Evolutionary conservation across 1,140 invertebrate species (phyloP), one percentile per base, ranked within the genome.

Genomic region (Caligus rogercresseyi): DNA sequence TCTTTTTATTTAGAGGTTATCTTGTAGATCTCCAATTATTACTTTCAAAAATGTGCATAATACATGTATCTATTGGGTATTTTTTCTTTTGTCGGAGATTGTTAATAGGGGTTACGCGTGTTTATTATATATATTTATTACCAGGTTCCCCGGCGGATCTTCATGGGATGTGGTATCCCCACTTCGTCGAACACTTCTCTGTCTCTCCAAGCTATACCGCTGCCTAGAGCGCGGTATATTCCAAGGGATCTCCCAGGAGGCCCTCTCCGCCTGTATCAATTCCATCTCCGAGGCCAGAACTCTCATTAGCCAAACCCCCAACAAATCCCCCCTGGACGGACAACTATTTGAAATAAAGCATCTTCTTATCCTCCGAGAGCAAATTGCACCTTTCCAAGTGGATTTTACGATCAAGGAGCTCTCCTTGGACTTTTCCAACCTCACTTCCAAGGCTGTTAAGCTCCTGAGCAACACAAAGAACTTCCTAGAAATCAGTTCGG

Each of bases 161-260:
- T 7, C 95, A 98, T 75, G 95, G 94, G 0, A 95, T 98, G 91
- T 99, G 95, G 95, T 98, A 97, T 76, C 95, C 95, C 94, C 89
- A 0, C 90, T 98, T 0, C 78, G 94, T 15, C 76, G 95, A 56
- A 95, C 94, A 0, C 73, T 99, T 7, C 86, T 97, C 21, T 97
- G 92, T 69, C 74, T 98, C 1, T 96, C 92, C 0, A 84, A 96
- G 66, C 76, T 98, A 0, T 97, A 95, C 74, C 78, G 93, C 61
- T 98, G 93, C 72, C 80, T 98, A 3, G 94, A 98, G 74, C 83
- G 83, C 68, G 83, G 86, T 64, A 95, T 94, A 25, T 98, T 98
- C 72, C 90, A 98, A 66, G 68, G 67, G 15, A 59, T 68, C 20
- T 95, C 93, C 1, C 91, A 96, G 72, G 94, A 98, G 76, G 88